phyloP scores from a whole-genome alignment of 2,113 vertebrate genomes.

The Gobio gobio region DNA sequence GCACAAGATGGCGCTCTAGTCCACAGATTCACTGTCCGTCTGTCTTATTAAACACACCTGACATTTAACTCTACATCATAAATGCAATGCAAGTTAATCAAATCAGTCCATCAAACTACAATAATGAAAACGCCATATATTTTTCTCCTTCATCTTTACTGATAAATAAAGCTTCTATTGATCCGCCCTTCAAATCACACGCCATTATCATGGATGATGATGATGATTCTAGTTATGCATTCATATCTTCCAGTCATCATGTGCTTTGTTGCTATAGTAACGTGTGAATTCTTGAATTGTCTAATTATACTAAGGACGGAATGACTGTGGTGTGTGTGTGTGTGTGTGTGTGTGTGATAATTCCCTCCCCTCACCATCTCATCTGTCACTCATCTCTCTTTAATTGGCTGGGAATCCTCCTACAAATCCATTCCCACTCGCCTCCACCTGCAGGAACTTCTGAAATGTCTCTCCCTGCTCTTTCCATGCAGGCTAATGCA shows the following conservation, averaged over 20 bases:
- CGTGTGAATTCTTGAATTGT: conserved; percentile 64
- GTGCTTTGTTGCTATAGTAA: conserved; percentile 76
- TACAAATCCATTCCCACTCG: conserved; percentile 57
- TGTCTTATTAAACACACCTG: not conserved
- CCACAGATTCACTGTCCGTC: not conserved
- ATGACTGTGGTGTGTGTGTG: conserved; percentile 13
- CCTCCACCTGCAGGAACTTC: not conserved
- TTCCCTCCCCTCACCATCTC: conserved; percentile 41
- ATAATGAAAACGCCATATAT: not conserved
- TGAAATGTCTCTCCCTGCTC: not conserved
- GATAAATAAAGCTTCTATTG: not conserved
- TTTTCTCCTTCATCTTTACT: not conserved
- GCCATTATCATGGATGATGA: conserved; percentile 43
- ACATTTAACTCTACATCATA: not conserved
- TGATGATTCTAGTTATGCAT: conserved; percentile 50
- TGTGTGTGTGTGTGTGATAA: conserved; percentile 18
- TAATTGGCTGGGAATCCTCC: conserved; percentile 68
- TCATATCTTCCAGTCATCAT: conserved; percentile 66
- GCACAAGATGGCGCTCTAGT: conserved; percentile 60
- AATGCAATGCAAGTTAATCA: not conserved
- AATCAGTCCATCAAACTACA: not conserved
- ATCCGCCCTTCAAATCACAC: not conserved
- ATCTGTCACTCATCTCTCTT: conserved; percentile 66
- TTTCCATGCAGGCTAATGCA: not conserved
- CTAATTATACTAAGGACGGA: conserved; percentile 69